Evolutionary conservation across 2,113 vertebrate genomes (phyloP), one percentile per base, ranked within the genome.

Genomic region (Hipposideros armiger): DNA sequence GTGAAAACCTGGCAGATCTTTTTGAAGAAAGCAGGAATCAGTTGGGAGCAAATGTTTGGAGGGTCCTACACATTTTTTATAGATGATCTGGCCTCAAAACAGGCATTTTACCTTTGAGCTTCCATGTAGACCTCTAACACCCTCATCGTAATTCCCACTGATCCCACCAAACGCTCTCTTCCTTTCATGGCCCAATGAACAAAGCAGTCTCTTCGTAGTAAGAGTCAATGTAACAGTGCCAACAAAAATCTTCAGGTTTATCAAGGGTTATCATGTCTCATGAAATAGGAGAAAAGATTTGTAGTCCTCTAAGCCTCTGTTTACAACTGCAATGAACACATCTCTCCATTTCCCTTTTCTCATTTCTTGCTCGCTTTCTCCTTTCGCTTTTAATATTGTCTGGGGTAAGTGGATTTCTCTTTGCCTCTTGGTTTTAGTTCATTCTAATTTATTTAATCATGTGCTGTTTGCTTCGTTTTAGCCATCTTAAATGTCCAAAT

Each of bases 401-500:
- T 70, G 2, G 1, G 3, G 17, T 10, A 19, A 76, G 0, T 24
- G 4, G 45, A 69, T 76, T 80, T 89, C 52, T 92, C 64, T 60
- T 13, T 93, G 24, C 47, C 56, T 86, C n/a, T 10, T 13, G 67
- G 30, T 66, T 95, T 83, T 42, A 32, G 30, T 50, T 74, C 10
- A 70, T 88, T 86, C 72, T 56, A 83, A 74, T 24, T 74, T 87
- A 86, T 45, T 54, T 56, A 77, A 50, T 72, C 60, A 56, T 78
- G 11, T 20, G 30, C 7, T 58, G 24, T 36, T 52, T 80, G 26
- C 30, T 22, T 36, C 62, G 82, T 56, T 24, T 73, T 76, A 60
- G 77, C 36, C 52, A 84, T 76, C 22, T 66, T 80, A 78, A 47
- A 47, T 15, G 20, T 7, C 10, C 88, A 42, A 78, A 83, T 56